Conservation (phyloP, 2,888 invertebrate genomes). For the Agrotis puta region DNA sequence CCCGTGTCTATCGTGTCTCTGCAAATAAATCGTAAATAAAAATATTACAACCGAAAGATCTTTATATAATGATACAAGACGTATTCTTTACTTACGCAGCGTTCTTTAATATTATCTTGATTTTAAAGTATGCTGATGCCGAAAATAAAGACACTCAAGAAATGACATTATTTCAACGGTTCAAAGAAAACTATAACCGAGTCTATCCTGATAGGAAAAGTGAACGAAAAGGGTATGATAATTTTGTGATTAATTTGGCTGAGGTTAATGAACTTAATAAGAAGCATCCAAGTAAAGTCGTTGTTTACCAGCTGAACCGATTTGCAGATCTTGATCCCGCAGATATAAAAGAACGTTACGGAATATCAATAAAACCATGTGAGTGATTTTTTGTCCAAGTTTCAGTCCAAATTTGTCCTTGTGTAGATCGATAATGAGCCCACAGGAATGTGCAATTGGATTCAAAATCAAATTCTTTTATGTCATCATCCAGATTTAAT, state of each 20-base stretch:
- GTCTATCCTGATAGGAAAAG: slow-evolving; percentile 65
- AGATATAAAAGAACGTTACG: slow-evolving; percentile 72
- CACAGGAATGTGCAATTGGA: not conserved
- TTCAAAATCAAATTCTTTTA: not conserved
- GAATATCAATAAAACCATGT: slow-evolving; percentile 75
- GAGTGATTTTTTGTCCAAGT: slow-evolving; percentile 61
- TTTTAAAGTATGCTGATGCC: not conserved
- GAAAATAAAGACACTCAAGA: not conserved
- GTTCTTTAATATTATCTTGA: slow-evolving; percentile 9
- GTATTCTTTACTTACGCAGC: not conserved
- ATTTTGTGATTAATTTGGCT: slow-evolving; percentile 75
- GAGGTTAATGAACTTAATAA: slow-evolving; percentile 71
- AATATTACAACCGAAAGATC: not conserved
- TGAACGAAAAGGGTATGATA: slow-evolving; percentile 67
- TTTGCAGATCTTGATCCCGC: slow-evolving; percentile 75
- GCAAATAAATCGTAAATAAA: not conserved
- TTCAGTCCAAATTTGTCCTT: not conserved
- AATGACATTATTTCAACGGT: slow-evolving; percentile 69
- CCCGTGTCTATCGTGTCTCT: not conserved
- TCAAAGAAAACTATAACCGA: slow-evolving; percentile 74
- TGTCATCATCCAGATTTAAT: not conserved
- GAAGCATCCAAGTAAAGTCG: slow-evolving; percentile 55
- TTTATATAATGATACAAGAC: slow-evolving; percentile 24
- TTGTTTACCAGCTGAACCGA: slow-evolving; percentile 74
- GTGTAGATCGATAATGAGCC: not conserved